Percentiles rank a stretch among this genome's conserved stretches.
phyloP scores from a whole-genome alignment of 2,797 vertebrate species.

The Sebastes alutus region DNA sequence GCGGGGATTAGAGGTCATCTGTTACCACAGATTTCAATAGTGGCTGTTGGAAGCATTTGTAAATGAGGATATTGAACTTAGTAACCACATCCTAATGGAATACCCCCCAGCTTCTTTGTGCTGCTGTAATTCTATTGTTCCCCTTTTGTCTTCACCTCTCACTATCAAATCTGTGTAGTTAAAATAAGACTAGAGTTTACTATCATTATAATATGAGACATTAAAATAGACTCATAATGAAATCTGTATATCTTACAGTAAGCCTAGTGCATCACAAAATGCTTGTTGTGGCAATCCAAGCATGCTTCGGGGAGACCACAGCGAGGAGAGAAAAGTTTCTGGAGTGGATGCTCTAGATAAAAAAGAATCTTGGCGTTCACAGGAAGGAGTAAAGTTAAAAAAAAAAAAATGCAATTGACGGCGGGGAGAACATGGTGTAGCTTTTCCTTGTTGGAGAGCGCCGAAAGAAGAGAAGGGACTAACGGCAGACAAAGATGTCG shows the following conservation, averaged over 20 bases:
- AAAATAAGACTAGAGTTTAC: neutral
- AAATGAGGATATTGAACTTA: constrained; percentile 41
- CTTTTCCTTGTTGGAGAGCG: too few species aligned
- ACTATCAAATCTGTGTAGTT: neutral
- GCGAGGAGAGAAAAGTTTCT: neutral
- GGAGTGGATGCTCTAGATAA: neutral
- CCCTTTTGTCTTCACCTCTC: neutral
- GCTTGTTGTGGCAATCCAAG: too few species aligned
- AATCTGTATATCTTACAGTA: neutral
- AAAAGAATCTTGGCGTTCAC: neutral
- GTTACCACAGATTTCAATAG: constrained; percentile 48
- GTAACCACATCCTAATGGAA: constrained; percentile 9
- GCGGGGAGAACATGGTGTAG: neutral
- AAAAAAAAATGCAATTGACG: neutral
- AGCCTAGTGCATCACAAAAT: neutral
- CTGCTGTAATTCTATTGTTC: neutral
- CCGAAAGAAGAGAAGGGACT: neutral
- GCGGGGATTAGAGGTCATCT: constrained; percentile 59
- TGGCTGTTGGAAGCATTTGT: constrained; percentile 19
- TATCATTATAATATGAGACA: neutral
- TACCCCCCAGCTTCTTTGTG: neutral
- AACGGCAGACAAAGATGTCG: neutral
- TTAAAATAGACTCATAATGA: neutral
- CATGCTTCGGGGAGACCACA: too few species aligned
- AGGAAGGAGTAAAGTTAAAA: neutral